Conservation (phyloP, 2,888 invertebrate species). For the Drosophila lacicola region DNA sequence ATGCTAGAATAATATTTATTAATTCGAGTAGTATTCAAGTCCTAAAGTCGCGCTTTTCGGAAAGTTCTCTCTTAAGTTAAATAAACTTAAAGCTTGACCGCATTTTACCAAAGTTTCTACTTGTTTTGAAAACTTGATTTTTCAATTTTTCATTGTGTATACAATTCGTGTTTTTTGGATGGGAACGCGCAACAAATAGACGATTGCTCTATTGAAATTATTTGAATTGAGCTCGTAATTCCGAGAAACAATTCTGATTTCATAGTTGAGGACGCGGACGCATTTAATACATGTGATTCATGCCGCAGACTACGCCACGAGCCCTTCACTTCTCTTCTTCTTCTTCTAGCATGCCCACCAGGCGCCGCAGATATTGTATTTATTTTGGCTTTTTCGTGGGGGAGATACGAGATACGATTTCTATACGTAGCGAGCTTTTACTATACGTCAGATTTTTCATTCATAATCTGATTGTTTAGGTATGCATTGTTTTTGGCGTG, state of each 20-base stretch:
- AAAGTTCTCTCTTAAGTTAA: too few species aligned
- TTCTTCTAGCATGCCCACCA: background rate
- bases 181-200: constrained; percentile 37
- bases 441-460: constrained; percentile 54
- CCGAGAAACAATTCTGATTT: constrained; percentile 70
- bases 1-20: too few species aligned
- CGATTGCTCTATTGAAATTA: constrained; percentile 66
- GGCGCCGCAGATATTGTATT: constrained; percentile 43
- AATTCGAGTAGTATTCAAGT: too few species aligned
- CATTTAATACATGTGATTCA: constrained; percentile 67
- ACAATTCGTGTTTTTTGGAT: background rate
- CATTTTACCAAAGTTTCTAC: background rate
- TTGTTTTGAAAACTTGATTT: background rate
- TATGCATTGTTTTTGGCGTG: constrained; percentile 5
- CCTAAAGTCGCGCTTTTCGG: too few species aligned
- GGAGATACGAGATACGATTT: constrained; percentile 16
- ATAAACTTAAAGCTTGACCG: too few species aligned
- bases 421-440: constrained; percentile 41
- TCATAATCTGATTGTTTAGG: constrained; percentile 62
- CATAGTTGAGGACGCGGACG: constrained; percentile 62
- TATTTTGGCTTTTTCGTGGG: constrained; percentile 29
- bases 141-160: background rate
- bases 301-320: constrained; percentile 7
- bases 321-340: background rate
- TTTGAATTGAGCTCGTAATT: constrained; percentile 61